These are phyloP conservation scores for Triplophysa bombifrons DNA, from an alignment of 2,797 vertebrate species.

Conservation along the genomic window DNA sequence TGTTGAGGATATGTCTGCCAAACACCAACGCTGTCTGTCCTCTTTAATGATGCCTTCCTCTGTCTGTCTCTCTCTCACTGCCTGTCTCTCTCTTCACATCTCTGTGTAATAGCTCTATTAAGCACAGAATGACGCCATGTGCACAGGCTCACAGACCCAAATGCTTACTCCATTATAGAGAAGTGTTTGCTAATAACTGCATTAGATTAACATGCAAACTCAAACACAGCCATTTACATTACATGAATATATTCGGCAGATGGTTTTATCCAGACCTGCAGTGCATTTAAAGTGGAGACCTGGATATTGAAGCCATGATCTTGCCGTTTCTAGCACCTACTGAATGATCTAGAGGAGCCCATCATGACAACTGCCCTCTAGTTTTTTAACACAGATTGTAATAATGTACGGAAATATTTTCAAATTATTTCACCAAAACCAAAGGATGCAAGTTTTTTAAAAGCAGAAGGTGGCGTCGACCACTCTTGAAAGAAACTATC, in stretches of 20 bases:
- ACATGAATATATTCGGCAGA: background rate
- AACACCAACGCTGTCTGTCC: background rate
- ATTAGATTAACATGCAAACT: background rate
- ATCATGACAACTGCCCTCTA: no score
- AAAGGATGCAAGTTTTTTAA: conserved; percentile 84
- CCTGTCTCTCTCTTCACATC: background rate
- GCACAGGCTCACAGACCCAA: background rate
- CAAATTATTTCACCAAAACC: no score
- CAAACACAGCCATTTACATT: background rate
- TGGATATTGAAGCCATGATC: background rate
- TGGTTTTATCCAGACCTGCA: background rate
- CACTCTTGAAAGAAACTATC: conserved; percentile 92
- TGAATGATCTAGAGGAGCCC: no score
- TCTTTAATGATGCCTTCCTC: background rate
- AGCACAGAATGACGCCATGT: background rate
- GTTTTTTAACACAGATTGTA: no score
- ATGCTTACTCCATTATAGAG: background rate
- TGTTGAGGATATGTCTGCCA: conserved; percentile 6
- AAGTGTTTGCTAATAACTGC: background rate
- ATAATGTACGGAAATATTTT: no score
- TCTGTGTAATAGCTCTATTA: background rate
- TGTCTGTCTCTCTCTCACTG: conserved; percentile 1
- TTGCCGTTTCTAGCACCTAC: background rate
- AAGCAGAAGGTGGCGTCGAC: conserved; percentile 89
- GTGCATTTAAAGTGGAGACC: background rate